These are phyloP conservation scores for Pandemis corylana DNA, from an alignment of 2,888 invertebrate species.

Conservation along the genomic window DNA sequence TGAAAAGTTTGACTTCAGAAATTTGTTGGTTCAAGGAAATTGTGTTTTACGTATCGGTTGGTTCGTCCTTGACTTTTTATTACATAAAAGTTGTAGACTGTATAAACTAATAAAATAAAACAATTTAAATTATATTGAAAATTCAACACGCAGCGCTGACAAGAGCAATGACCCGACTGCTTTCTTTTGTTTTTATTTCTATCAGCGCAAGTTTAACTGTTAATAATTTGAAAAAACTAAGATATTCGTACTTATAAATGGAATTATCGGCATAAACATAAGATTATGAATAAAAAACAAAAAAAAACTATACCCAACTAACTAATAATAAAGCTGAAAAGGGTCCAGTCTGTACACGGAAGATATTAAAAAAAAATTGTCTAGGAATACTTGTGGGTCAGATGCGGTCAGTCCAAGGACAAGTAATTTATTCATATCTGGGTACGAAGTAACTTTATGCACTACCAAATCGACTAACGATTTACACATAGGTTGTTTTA, in stretches of 20 bases:
- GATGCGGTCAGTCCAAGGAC: conserved; percentile 22
- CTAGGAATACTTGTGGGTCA: background rate
- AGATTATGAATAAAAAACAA: no score
- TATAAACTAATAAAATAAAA: no score
- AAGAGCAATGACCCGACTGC: no score
- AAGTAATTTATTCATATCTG: background rate
- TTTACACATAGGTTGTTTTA: background rate
- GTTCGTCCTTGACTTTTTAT: background rate
- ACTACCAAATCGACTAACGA: background rate
- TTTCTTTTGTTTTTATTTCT: no score
- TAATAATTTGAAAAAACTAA: no score
- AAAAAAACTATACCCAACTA: background rate
- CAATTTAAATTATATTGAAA: no score
- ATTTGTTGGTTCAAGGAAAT: background rate
- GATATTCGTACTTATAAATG: no score
- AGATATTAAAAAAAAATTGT: no score
- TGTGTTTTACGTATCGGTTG: background rate
- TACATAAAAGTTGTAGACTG: background rate
- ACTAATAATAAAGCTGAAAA: background rate
- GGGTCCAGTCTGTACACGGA: no score
- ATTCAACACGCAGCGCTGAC: no score
- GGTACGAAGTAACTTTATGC: background rate
- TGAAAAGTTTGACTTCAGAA: background rate
- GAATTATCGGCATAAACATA: no score
- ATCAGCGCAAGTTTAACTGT: no score